Evolutionary conservation across 1,140 invertebrate genomes (phyloP), one percentile per base, ranked within the genome.

Genomic region (Papilio glaucus): DNA sequence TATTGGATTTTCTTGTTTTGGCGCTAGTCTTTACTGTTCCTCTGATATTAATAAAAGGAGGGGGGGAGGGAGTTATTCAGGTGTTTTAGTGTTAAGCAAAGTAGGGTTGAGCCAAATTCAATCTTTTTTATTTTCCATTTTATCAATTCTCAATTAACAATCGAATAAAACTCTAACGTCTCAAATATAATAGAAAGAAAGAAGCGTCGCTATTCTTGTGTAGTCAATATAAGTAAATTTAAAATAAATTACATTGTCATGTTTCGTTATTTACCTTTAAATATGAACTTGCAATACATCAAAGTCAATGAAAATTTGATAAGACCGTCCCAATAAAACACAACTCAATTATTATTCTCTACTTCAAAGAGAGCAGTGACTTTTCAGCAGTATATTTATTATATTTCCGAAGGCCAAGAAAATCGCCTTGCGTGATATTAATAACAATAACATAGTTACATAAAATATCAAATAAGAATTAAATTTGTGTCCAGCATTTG

Each of bases 301-400:
- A 57, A 57, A 57, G 49, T 57, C 10, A 57, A 57, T 57, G 49
- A 57, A 57, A 57, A 57, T 57, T 21, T 57, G 21, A 57, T 57
- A 57, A 24, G 12, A 10, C 18, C 21, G 49, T 13, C 21, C 21
- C 49, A 57, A 57, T 57, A 57, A 57, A 57, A 26, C 49, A 57
- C 24, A 57, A 57, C 49, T 18, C 8, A 57, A 57, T 57, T 26
- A 57, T 57, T 24, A 57, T 57, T 57, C 21, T 21, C 10, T 26
- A 57, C 49, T 57, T 57, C 49, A 57, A 57, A 57, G 49, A 57
- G 10, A 24, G 18, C 12, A 24, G 45, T 49, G 15, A 49, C 45
- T 24, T 57, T 57, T 57, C 24, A 57, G 9, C 49, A 57, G 21
- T 57, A 57, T 57, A 24, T 21, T 57, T 21, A 57, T 57, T 57